Conservation (phyloP, 1,140 invertebrate genomes). For the Phenacoccus solenopsis region DNA sequence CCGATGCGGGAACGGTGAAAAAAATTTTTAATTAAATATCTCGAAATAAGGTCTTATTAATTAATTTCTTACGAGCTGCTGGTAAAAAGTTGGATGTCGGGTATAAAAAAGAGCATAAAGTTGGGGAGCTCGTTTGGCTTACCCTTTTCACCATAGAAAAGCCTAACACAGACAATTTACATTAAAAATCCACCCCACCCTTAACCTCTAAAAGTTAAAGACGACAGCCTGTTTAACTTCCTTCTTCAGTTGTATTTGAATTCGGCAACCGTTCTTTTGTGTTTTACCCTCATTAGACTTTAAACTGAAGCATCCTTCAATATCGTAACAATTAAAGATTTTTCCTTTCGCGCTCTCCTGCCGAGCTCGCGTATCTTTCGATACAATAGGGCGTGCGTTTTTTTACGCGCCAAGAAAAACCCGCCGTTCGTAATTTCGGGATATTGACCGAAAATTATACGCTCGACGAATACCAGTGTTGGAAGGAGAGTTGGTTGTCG, state of each 20-base stretch:
- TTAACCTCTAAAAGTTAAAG: constrained; percentile 16
- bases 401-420: neutral
- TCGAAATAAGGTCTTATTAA: constrained; percentile 17
- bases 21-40: constrained; percentile 13
- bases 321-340: constrained; percentile 18
- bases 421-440: neutral
- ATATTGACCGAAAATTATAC: neutral
- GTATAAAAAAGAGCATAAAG: neutral
- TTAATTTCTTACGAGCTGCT: constrained; percentile 6
- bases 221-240: constrained; percentile 14
- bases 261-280: constrained; percentile 15
- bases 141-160: constrained; percentile 13
- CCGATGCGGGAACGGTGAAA: neutral
- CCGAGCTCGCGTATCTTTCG: neutral
- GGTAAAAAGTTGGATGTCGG: constrained; percentile 3
- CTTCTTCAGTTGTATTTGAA: constrained; percentile 10
- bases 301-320: constrained; percentile 17
- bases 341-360: neutral
- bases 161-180: constrained; percentile 16
- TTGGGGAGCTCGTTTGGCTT: constrained; percentile 8
- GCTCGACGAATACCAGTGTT: no score
- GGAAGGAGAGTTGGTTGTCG: no score
- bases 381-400: neutral
- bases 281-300: constrained; percentile 17
- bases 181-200: constrained; percentile 12